Percentiles rank a stretch among this genome's conserved stretches.
Conservation (phyloP, 2,113 vertebrate genomes). For the Heterochromis multidens region DNA sequence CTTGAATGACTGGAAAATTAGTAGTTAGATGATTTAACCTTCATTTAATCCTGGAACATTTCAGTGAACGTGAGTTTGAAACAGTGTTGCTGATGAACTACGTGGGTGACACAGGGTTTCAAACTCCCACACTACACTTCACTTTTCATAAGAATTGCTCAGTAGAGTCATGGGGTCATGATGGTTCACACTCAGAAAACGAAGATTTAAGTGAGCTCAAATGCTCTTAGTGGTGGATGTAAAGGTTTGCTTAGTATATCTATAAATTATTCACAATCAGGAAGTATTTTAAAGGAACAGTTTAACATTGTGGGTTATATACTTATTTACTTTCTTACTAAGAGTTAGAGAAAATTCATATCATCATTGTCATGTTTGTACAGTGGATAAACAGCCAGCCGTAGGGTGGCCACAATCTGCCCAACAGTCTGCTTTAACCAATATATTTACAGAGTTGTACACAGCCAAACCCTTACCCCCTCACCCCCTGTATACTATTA, state of each 20-base stretch:
- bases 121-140: background rate
- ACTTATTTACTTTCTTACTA: background rate
- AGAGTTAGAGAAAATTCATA: background rate
- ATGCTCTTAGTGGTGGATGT: background rate
- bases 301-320: background rate
- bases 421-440: background rate
- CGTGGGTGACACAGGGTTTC: background rate
- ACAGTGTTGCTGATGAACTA: background rate
- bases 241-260: background rate
- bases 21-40: background rate
- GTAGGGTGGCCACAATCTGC: accelerated
- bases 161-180: background rate
- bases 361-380: background rate
- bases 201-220: background rate
- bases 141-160: background rate
- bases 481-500: background rate
- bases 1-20: background rate
- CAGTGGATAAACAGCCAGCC: background rate
- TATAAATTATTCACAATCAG: background rate
- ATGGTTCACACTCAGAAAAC: background rate
- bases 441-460: background rate
- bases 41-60: background rate
- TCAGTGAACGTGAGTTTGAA: background rate
- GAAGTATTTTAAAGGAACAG: background rate
- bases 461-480: background rate